These are phyloP conservation scores for Labeo catla DNA, from an alignment of 2,113 vertebrate genomes.

Conservation along the genomic window DNA sequence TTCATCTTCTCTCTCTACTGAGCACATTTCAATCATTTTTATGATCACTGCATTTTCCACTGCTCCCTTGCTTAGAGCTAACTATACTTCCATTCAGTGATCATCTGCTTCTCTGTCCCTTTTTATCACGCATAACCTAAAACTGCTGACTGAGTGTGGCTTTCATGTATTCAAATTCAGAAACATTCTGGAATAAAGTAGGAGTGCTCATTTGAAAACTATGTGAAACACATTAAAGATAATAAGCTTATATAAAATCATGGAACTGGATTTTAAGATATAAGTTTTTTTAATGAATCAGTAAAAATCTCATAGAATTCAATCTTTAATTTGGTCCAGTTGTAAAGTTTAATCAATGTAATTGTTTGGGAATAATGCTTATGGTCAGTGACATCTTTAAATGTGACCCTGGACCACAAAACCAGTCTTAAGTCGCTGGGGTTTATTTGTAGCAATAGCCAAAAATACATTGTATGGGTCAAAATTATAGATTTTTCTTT, in stretches of 20 bases:
- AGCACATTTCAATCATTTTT: slow-evolving; percentile 2
- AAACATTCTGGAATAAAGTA: background rate
- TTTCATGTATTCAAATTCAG: background rate
- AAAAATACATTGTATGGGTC: too few relatives aligned
- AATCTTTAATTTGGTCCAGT: too few relatives aligned
- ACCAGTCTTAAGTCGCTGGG: too few relatives aligned
- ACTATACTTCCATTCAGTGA: background rate
- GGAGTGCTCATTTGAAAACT: background rate
- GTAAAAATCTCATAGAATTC: background rate
- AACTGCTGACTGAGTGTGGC: background rate
- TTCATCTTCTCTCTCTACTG: slow-evolving; percentile 68
- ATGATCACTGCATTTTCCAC: background rate
- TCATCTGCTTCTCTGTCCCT: background rate
- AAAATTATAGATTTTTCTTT: too few relatives aligned
- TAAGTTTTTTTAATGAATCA: background rate
- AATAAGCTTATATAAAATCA: background rate
- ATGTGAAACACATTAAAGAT: background rate
- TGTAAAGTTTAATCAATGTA: too few relatives aligned
- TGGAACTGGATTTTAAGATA: background rate
- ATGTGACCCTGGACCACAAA: too few relatives aligned
- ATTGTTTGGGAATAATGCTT: background rate
- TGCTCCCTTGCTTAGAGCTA: background rate
- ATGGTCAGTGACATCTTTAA: background rate
- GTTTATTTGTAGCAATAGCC: too few relatives aligned
- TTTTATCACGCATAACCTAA: background rate